Percentiles rank a stretch among this genome's conserved stretches.
phyloP scores from a whole-genome alignment of 1,140 invertebrate genomes.

The Hestina assimilis region DNA sequence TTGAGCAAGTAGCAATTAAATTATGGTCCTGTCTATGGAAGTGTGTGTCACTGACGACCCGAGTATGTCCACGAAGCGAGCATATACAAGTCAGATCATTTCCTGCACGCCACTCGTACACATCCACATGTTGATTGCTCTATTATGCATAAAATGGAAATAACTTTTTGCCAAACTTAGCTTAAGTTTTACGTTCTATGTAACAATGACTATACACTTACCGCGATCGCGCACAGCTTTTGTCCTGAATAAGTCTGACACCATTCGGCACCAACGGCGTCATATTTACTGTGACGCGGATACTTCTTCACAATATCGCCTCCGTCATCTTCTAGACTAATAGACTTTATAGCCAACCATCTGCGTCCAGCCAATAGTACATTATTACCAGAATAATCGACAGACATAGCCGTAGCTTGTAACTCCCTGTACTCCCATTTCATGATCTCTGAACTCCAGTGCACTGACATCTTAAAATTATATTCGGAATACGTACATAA shows the following conservation, averaged over 20 bases:
- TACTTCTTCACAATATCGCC: constrained; percentile 87
- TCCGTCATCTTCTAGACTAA: constrained; percentile 84
- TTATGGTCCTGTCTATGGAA: constrained; percentile 95
- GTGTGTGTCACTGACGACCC: constrained; percentile 94
- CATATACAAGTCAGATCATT: constrained; percentile 84
- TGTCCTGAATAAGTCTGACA: constrained; percentile 88
- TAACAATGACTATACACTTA: constrained; percentile 82
- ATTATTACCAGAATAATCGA: constrained; percentile 90
- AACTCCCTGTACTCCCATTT: constrained; percentile 80
- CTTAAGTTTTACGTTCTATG: too few relatives aligned
- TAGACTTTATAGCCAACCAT: constrained; percentile 89
- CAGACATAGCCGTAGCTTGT: constrained; percentile 94
- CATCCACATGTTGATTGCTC: constrained; percentile 91
- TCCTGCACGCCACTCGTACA: constrained; percentile 85
- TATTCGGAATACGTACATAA: constrained; percentile 14
- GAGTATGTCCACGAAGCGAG: constrained; percentile 90
- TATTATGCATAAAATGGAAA: constrained; percentile 47
- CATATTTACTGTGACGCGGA: constrained; percentile 94
- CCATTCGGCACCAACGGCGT: constrained; percentile 95
- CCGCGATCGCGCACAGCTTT: constrained; percentile 93
- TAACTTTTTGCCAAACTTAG: too few relatives aligned
- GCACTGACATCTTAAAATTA: constrained; percentile 59
- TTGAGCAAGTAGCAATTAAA: constrained; percentile 93
- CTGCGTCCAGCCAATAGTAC: constrained; percentile 90
- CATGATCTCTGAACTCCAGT: constrained; percentile 75